A percentile compares a stretch with the other conserved stretches of the same genome.
These are phyloP conservation scores for Rutpela maculata DNA, from an alignment of 2,888 invertebrate species.

Conservation along the genomic window DNA sequence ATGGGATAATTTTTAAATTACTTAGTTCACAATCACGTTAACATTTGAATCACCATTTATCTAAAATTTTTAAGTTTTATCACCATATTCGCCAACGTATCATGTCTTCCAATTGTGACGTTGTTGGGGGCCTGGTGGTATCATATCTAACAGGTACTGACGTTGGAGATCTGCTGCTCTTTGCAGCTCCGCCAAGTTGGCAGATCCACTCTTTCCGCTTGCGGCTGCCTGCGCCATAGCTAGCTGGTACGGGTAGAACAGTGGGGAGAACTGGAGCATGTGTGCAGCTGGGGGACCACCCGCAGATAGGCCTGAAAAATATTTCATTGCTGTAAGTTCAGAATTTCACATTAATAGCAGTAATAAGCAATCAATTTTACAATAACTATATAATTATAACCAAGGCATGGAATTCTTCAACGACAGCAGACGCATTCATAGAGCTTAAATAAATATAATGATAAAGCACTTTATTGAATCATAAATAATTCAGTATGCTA, in stretches of 20 bases:
- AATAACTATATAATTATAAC: too few species aligned
- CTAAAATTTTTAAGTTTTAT: conserved; percentile 47
- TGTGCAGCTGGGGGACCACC: conserved; percentile 86
- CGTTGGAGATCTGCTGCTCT: conserved; percentile 92
- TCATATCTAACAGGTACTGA: conserved; percentile 97
- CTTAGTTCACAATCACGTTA: conserved; percentile 33
- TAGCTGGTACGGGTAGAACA: conserved; percentile 92
- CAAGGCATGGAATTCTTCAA: too few species aligned
- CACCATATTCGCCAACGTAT: conserved; percentile 60
- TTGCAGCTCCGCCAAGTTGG: conserved; percentile 84
- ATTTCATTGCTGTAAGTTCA: conserved; percentile 15
- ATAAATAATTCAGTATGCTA: too few species aligned
- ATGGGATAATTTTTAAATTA: conserved; percentile 42
- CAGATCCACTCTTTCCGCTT: conserved; percentile 72
- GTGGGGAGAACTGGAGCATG: conserved; percentile 91
- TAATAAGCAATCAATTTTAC: too few species aligned
- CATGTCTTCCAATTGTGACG: conserved; percentile 81
- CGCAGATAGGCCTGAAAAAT: conserved; percentile 75
- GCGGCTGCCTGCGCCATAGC: conserved; percentile 86
- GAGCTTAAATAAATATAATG: too few species aligned
- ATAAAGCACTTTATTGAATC: too few species aligned
- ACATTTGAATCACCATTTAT: conserved; percentile 47
- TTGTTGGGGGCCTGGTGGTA: conserved; percentile 80
- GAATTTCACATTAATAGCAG: too few species aligned
- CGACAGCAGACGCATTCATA: too few species aligned